Percentiles rank a stretch among this genome's conserved stretches.
Evolutionary conservation across 2,797 vertebrate genomes (phyloP).

Genomic region (Monodelphis domestica): DNA sequence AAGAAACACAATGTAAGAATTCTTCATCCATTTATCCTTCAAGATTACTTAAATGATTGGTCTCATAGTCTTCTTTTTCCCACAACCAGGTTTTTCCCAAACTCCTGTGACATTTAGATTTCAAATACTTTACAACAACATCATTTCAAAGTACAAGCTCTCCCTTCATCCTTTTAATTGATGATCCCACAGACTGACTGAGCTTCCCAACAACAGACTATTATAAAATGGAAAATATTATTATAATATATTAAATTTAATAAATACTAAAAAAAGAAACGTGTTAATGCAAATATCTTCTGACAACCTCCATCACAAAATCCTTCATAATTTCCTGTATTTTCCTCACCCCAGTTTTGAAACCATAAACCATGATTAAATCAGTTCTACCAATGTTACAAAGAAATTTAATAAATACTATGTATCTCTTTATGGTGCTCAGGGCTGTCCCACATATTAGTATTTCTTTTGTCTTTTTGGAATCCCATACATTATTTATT

Average conservation of each 20-base stretch:
- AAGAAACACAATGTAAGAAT: accelerated
- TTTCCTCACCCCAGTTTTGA: background rate
- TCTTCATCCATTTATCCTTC: accelerated
- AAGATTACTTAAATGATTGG: accelerated
- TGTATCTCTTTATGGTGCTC: background rate
- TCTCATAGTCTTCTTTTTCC: background rate
- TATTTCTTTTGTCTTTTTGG: no score
- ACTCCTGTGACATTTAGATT: background rate
- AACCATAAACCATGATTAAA: background rate
- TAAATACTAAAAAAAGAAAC: no score
- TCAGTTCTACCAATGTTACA: no score
- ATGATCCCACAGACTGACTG: background rate
- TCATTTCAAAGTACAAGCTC: background rate
- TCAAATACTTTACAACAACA: background rate
- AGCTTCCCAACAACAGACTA: background rate
- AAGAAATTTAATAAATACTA: no score
- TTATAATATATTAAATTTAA: background rate
- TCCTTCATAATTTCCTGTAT: background rate
- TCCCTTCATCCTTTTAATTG: background rate
- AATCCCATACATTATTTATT: no score
- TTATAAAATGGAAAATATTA: background rate
- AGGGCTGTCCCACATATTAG: background rate
- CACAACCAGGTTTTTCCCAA: background rate
- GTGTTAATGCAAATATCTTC: background rate
- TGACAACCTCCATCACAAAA: background rate